These are phyloP conservation scores for Aromia moschata DNA, from an alignment of 2,888 invertebrate genomes.

Conservation along the genomic window DNA sequence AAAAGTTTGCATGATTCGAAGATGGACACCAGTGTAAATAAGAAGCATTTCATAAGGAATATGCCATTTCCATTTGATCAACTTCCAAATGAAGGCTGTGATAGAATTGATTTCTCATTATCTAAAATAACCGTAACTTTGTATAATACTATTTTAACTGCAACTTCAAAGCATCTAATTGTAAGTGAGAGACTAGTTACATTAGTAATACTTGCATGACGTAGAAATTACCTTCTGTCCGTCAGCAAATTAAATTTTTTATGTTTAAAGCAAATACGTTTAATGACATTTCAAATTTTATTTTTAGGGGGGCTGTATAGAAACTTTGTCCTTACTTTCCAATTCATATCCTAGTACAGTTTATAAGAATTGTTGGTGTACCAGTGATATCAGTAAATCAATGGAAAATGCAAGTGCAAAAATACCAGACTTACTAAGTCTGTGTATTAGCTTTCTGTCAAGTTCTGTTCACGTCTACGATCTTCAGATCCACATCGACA, in stretches of 20 bases:
- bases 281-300: too few species aligned
- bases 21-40: slow-evolving; percentile 51
- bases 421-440: slow-evolving; percentile 55
- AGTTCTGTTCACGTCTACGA: slow-evolving; percentile 67
- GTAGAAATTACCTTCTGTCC: too few species aligned
- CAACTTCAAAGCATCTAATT: slow-evolving; percentile 73
- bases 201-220: too few species aligned
- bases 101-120: slow-evolving; percentile 65
- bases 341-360: slow-evolving; percentile 73
- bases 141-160: slow-evolving; percentile 67
- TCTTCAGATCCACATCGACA: slow-evolving; percentile 63
- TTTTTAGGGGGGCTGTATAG: slow-evolving; percentile 70
- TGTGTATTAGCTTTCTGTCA: slow-evolving; percentile 62
- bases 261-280: too few species aligned
- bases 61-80: slow-evolving; percentile 65
- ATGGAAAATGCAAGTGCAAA: slow-evolving; percentile 34
- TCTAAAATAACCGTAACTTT: slow-evolving; percentile 68
- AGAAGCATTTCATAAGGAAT: slow-evolving; percentile 64
- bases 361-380: slow-evolving; percentile 75
- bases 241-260: too few species aligned
- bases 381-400: slow-evolving; percentile 24
- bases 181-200: too few species aligned
- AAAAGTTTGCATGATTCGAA: slow-evolving; percentile 39
- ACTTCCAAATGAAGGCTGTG: slow-evolving; percentile 50
- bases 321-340: slow-evolving; percentile 74